Conservation (phyloP, 2,888 invertebrate genomes). For the Lamellibrachia columna region DNA sequence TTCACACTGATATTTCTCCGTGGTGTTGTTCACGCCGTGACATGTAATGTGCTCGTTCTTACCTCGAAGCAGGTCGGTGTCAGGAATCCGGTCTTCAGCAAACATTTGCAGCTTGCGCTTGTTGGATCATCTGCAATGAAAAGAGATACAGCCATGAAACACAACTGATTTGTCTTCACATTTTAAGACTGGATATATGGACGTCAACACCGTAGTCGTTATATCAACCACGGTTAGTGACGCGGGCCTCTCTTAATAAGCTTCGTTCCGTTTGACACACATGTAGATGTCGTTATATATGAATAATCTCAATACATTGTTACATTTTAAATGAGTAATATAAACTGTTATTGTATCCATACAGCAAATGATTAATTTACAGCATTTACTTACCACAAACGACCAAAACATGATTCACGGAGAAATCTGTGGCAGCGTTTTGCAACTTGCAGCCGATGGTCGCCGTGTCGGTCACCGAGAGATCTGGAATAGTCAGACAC, state of each 20-base stretch:
- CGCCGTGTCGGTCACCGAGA: background rate
- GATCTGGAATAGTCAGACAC: background rate
- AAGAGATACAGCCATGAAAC: background rate
- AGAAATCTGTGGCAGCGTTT: background rate
- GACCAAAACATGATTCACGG: background rate
- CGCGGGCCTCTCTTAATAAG: no score
- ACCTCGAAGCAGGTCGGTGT: slow-evolving; percentile 6
- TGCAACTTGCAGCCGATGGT: background rate
- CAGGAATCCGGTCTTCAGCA: background rate
- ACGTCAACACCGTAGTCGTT: no score
- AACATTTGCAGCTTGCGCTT: background rate
- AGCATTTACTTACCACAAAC: background rate
- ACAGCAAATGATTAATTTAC: no score
- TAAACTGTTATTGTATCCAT: no score
- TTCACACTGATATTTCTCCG: no score
- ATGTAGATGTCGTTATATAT: no score
- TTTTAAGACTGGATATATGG: no score
- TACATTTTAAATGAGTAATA: no score
- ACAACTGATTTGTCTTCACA: background rate
- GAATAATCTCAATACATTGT: no score
- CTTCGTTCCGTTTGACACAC: no score
- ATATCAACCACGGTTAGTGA: no score
- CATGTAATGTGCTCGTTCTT: background rate
- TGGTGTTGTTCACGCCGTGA: background rate
- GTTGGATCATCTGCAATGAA: background rate